These are phyloP conservation scores for Puffinus mauretanicus DNA, from an alignment of 2,113 vertebrate genomes.

Conservation along the genomic window DNA sequence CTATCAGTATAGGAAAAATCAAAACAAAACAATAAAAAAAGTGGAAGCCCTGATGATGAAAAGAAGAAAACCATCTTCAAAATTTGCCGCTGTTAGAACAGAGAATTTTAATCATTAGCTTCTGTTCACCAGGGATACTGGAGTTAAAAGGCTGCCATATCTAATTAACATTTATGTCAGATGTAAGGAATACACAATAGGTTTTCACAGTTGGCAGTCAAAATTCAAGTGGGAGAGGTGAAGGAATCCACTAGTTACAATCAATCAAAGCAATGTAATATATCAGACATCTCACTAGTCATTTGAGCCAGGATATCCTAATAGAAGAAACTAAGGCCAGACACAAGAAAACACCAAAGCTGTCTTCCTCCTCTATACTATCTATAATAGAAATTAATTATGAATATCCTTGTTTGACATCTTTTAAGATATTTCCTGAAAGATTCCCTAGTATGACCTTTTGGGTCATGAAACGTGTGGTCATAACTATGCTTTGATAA, in stretches of 20 bases:
- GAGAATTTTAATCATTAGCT: not conserved
- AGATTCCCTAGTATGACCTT: not conserved
- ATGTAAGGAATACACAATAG: not conserved
- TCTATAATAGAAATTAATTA: not conserved
- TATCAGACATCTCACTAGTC: not conserved
- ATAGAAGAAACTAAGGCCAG: not conserved
- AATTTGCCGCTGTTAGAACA: not conserved
- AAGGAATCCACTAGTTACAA: not conserved
- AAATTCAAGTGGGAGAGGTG: not conserved
- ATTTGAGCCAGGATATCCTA: not conserved
- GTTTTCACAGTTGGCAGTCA: not conserved
- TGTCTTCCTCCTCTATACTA: not conserved
- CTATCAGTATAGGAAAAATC: not conserved
- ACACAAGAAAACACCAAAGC: not conserved
- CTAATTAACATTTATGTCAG: conserved; percentile 33
- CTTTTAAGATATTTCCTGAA: not conserved
- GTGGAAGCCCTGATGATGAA: not conserved
- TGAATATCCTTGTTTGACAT: not conserved
- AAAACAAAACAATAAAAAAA: not conserved
- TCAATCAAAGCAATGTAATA: not conserved
- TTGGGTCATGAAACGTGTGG: not conserved
- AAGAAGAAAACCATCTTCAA: not conserved
- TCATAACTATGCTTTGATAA: not conserved
- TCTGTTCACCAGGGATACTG: not conserved
- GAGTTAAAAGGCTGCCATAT: conserved; percentile 23